Evolutionary conservation across 2,113 vertebrate genomes (phyloP).

Genomic region (Rhea americana): DNA sequence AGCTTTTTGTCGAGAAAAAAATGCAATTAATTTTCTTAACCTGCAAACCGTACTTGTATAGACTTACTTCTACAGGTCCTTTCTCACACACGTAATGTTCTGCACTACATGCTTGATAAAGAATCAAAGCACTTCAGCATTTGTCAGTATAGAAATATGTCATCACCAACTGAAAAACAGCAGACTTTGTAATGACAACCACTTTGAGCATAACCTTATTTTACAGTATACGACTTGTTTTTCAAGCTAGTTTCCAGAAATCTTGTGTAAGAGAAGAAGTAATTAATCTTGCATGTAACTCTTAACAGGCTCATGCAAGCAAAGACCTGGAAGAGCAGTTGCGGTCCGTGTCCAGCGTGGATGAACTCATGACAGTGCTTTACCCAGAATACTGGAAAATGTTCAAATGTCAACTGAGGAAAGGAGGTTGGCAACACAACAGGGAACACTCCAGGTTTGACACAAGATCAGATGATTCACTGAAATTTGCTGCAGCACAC

Average conservation of each 20-base stretch:
- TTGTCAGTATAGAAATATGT: neutral
- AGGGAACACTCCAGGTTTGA: slow-evolving; percentile 69
- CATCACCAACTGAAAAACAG: neutral
- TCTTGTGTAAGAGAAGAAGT: neutral
- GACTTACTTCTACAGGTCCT: neutral
- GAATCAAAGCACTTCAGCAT: neutral
- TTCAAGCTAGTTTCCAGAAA: slow-evolving; percentile 20
- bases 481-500: slow-evolving; percentile 88
- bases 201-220: neutral
- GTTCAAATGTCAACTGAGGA: slow-evolving; percentile 90
- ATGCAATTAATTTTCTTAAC: neutral
- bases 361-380: slow-evolving; percentile 93
- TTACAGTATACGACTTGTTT: neutral
- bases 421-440: slow-evolving; percentile 73
- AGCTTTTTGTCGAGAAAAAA: neutral
- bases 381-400: slow-evolving; percentile 94
- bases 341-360: slow-evolving; percentile 91
- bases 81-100: neutral
- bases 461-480: slow-evolving; percentile 78
- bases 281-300: slow-evolving; percentile 45
- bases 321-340: slow-evolving; percentile 89
- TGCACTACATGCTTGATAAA: neutral
- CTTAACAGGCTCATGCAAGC: slow-evolving; percentile 80
- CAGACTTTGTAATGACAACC: neutral
- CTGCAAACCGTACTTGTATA: neutral